Evolutionary conservation across 2,888 invertebrate genomes (phyloP), one percentile per base, ranked within the genome.

Genomic region (Xylocampa areola): DNA sequence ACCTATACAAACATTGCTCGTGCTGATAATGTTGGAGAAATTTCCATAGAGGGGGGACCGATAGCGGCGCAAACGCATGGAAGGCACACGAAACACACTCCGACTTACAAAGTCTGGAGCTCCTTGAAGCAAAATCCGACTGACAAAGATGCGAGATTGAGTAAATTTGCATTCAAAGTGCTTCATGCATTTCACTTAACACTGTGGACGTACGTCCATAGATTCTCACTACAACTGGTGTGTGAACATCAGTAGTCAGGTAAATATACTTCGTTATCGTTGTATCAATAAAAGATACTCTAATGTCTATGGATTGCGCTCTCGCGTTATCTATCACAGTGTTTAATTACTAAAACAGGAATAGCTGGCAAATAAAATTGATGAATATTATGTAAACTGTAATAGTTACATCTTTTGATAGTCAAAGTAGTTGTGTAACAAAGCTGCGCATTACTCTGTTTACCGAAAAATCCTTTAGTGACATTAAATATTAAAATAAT

Each of bases 221-320:
- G 73, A 59, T 68, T 62, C 71, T 73, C 62, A 71, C 75, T 73
- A 73, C 64, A 72, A 87, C 86, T 87, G 85, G 57, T 73, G 70
- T 64, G 65, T 68, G 70, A 79, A 65, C 78, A 68, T 72, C 82
- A 79, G 87, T 79, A 84, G 85, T 78, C 82, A 80, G 77, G 77
- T 80, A 83, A 81, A 81, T 81, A 82, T 80, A 78, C 55, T 54
- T 71, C 52, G 80, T 86, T 93, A 93, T 93, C 92, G 84, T 72
- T 86, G 81, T 88, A 85, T 88, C 88, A 93, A 92, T 92, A 92
- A 70, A 80, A 90, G 91, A 91, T 92, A 92, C 82, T 84, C 81
- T 84, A 83, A 80, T 87, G 85, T 85, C 80, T 82, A 81, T 80
- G 82, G 80, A 86, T 86, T 81, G 79, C 81, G 80, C 81, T 86